Conservation (phyloP, 1,140 invertebrate species). For the Drosophila nigromelanica region DNA sequence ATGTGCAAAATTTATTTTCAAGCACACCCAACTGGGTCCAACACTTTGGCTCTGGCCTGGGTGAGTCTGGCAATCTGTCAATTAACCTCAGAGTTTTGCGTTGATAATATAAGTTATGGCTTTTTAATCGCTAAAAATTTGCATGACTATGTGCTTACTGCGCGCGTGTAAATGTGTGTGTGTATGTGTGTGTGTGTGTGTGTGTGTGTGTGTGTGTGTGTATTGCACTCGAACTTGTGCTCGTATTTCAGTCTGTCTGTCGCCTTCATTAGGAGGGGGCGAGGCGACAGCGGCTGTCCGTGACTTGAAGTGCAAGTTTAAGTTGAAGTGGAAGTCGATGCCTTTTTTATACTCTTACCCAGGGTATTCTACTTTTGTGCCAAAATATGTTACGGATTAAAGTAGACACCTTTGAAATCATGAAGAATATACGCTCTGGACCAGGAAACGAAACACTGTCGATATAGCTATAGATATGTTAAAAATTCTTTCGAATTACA, state of each 20-base stretch:
- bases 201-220: conserved; percentile 9
- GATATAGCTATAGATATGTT: no score
- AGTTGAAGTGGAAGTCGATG: conserved; percentile 40
- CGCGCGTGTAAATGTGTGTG: conserved; percentile 9
- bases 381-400: neutral
- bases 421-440: no score
- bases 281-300: conserved; percentile 12
- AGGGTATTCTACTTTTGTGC: neutral
- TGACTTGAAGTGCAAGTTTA: conserved; percentile 57
- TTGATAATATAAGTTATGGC: conserved; percentile 80
- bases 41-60: conserved; percentile 46
- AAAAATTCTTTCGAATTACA: no score
- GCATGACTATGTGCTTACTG: conserved; percentile 58
- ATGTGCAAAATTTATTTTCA: conserved; percentile 59
- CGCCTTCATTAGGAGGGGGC: conserved; percentile 36
- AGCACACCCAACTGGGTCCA: conserved; percentile 20
- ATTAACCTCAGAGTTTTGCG: conserved; percentile 77
- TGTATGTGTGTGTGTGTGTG: conserved; percentile 9
- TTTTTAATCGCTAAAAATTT: conserved; percentile 81
- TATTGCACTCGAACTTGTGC: conserved; percentile 47
- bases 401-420: no score
- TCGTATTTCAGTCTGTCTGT: conserved; percentile 67
- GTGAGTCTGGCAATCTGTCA: conserved; percentile 73
- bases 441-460: no score
- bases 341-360: conserved; percentile 11